Evolutionary conservation across 2,888 invertebrate species (phyloP), one percentile per base, ranked within the genome.

Genomic region (Hecatera dysodea): DNA sequence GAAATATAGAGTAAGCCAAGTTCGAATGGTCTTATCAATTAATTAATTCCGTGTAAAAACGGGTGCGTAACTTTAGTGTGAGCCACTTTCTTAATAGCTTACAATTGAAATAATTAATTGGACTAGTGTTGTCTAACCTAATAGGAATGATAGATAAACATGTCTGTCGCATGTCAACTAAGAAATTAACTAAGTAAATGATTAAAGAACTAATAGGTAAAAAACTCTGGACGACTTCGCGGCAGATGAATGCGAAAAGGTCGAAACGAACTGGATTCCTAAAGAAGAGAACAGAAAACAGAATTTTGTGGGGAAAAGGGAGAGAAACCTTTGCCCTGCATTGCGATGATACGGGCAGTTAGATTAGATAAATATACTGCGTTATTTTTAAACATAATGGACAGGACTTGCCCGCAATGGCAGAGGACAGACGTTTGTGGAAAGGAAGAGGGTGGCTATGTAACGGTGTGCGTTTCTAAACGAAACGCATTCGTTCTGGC

Each of bases 1-100:
- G 60, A 64, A 81, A 81, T 72, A 78, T 67, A 72, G 65, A 78
- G 82, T 72, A 79, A 72, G 79, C 29, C 79, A 81, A 78, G 74
- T 62, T 82, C 78, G 24, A 67, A 64, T 57, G 36, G 29, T 50
- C 68, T 81, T 78, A 78, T 78, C 78, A 78, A 52, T 57, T 70
- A 62, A 81, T 71, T 77, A 61, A 61, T 57, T 69, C 69, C 59
- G 1, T 52, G 24, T 73, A 48, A 78, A 78, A 42, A 52, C 44
- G 55, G 56, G 73, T 33, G 27, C 27, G 52, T 63, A 46, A 72
- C 61, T 72, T 44, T 52, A 57, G 17, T 72, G 44, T 48, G 19
- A 42, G 29, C 56, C 15, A 44, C 36, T 78, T 74, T 75, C 78
- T 61, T 72, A 78, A 78, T 78, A 78, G 73, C 27, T 46, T 42